These are phyloP conservation scores for Equus przewalskii DNA, from an alignment of 2,113 vertebrate genomes.

Conservation along the genomic window DNA sequence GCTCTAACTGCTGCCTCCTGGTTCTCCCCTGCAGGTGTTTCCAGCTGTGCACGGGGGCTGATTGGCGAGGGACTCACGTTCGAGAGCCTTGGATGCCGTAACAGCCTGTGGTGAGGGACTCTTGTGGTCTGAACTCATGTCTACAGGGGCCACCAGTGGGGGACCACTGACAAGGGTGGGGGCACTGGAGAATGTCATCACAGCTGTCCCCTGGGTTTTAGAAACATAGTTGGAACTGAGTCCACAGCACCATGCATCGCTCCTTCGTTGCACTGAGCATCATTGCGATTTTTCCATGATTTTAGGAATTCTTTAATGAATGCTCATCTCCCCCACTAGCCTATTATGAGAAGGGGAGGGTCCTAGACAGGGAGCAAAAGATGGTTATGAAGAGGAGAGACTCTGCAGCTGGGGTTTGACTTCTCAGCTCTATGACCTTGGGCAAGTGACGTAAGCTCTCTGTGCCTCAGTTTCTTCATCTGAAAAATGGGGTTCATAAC, in stretches of 20 bases:
- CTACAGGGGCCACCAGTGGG: not conserved
- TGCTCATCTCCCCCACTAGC: not conserved
- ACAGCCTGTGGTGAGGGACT: not conserved
- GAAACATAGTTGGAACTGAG: not conserved
- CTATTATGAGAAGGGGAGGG: not conserved
- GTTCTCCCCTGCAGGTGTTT: not conserved
- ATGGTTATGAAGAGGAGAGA: not conserved
- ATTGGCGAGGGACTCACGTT: fast-evolving
- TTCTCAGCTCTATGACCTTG: not conserved
- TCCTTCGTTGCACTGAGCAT: not conserved
- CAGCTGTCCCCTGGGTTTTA: not conserved
- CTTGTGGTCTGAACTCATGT: not conserved
- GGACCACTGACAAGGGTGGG: not conserved
- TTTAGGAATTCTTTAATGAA: not conserved
- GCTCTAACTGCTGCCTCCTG: not conserved
- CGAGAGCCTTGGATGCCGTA: not conserved
- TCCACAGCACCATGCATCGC: fast-evolving
- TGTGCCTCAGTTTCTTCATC: not conserved
- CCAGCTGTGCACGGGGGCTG: not conserved
- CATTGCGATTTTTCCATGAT: not conserved
- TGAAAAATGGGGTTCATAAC: not conserved
- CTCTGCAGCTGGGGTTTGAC: not conserved
- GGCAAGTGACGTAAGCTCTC: not conserved
- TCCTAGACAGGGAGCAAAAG: not conserved
- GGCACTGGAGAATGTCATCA: fast-evolving